Base-by-base conservation (phyloP, 2,888 invertebrate species). In the Callyntrura sp. region DNA sequence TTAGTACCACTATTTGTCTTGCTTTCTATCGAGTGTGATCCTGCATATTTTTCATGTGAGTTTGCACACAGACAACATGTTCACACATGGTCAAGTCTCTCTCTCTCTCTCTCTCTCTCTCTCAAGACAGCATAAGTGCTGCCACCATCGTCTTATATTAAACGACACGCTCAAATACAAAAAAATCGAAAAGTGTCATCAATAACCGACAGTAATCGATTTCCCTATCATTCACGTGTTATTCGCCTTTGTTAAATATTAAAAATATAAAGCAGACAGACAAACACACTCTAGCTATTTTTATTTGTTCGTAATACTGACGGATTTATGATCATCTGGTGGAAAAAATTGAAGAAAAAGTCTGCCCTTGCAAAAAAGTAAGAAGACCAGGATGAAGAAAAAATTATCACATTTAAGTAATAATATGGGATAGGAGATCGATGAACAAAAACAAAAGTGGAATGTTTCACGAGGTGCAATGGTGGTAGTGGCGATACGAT, bases 361-460 rank as follows among this genome's bases (percentile, higher is more conserved):
- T 76, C 73, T 76, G 48, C 28, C 82, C 68, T 68, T 83, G 83
- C 28, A 14, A 23, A 60, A 28, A 68, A 73, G 35, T 35, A 35
- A 25, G 70, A 84, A 73, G 35, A 51, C 28, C 68, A 45, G 83
- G 83, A 43, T 51, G 17, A 43, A 25, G 68, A 68, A 76, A 76
- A 76, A 55, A 70, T 76, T 14, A 48, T 51, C 73, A 83, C 23
- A 51, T 83, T 35, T 35, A 35, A 35, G 35, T 35, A 35, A 35
- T 83, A 83, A 35, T 83, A 83, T 62, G 60, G 60, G 25, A 65
- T 51, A 60, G 45, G n/a, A 57, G 25, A 70, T 48, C 62, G 43
- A 43, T 76, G 57, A 62, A 85, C 48, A 60, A 85, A 79, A 85
- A 62, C 85, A 85, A 85, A 85, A 85, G 76, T 85, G 60, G 60